A percentile compares a stretch with the other conserved stretches of the same genome.
These are phyloP conservation scores for Drosophila virilis DNA, from an alignment of 1,140 invertebrate species.

Conservation along the genomic window DNA sequence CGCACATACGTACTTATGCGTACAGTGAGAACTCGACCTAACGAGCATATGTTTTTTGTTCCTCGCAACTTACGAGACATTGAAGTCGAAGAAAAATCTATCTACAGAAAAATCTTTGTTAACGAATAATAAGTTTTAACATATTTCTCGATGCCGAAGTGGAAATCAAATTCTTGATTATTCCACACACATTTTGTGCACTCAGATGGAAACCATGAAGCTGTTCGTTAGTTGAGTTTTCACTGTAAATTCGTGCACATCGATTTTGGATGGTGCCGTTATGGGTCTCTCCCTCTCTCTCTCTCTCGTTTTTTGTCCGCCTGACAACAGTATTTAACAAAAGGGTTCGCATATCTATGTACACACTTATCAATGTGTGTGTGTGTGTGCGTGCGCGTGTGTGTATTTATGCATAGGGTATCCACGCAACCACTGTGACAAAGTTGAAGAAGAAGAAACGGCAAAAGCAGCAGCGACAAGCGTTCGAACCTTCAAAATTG, in stretches of 20 bases:
- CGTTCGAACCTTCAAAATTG: constrained; percentile 77
- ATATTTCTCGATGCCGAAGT: too few species aligned
- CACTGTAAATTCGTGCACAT: too few species aligned
- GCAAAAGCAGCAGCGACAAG: constrained; percentile 8
- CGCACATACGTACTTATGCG: neutral
- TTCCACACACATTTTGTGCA: too few species aligned
- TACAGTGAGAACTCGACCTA: neutral
- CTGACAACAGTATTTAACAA: neutral
- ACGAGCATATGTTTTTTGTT: too few species aligned
- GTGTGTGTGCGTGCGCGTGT: neutral
- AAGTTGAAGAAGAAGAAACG: neutral
- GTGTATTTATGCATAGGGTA: constrained; percentile 3
- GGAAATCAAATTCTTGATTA: too few species aligned
- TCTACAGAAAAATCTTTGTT: too few species aligned
- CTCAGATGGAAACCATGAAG: too few species aligned
- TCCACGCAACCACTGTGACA: neutral
- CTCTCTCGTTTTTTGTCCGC: neutral
- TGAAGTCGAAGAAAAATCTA: too few species aligned
- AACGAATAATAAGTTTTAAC: too few species aligned
- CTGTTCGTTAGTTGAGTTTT: too few species aligned
- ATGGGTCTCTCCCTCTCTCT: neutral
- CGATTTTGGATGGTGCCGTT: neutral
- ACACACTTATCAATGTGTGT: neutral
- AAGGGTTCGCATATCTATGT: constrained; percentile 4
- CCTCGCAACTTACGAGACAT: too few species aligned